Conservation (phyloP, 2,113 vertebrate genomes). For the Melanerpes formicivorus region DNA sequence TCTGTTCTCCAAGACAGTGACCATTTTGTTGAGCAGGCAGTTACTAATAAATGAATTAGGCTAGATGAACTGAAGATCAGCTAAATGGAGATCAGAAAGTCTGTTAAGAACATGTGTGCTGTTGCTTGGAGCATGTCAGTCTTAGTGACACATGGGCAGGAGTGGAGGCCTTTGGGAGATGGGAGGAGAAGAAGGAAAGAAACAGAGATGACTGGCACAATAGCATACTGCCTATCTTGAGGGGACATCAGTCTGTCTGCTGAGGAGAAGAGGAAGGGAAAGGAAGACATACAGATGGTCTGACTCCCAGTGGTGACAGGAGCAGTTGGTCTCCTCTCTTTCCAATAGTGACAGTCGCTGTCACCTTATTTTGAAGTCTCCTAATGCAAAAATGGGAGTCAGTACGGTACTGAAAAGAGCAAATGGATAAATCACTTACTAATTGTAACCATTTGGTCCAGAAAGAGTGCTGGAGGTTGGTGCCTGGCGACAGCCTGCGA, state of each 20-base stretch:
- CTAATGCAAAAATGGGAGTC: background rate
- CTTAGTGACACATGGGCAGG: background rate
- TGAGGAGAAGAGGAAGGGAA: background rate
- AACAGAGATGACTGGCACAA: background rate
- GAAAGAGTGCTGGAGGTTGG: background rate
- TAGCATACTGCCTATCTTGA: background rate
- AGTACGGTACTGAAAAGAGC: background rate
- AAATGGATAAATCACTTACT: background rate
- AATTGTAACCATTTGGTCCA: background rate
- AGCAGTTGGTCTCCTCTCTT: conserved; percentile 17
- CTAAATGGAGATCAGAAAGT: background rate
- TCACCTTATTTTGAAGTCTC: background rate
- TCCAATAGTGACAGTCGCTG: background rate
- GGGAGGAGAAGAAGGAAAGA: background rate
- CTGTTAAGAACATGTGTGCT: background rate
- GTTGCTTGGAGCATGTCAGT: background rate
- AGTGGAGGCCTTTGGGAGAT: background rate
- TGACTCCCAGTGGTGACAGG: conserved; percentile 10
- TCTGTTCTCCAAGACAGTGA: background rate
- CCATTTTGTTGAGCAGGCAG: background rate
- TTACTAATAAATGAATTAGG: background rate
- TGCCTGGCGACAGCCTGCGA: background rate
- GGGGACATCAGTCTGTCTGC: background rate
- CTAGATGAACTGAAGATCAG: background rate
- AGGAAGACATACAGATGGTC: conserved; percentile 17